phyloP scores from a whole-genome alignment of 2,113 vertebrate species.

The Eulemur macaco region DNA sequence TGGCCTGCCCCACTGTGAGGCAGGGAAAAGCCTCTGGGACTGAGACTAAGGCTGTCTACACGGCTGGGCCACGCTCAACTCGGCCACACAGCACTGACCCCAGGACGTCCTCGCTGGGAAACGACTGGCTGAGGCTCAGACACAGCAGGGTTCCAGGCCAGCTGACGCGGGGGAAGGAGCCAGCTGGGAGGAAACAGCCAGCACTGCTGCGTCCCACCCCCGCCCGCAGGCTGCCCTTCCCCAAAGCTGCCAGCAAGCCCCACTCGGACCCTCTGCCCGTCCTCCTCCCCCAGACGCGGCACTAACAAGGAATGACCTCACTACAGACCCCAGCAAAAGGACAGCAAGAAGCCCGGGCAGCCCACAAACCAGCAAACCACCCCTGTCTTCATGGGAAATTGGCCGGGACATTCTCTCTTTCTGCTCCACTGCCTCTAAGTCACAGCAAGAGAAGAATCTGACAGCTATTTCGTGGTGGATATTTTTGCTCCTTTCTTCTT shows the following conservation, averaged over 20 bases:
- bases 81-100: accelerated
- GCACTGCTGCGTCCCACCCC: not conserved
- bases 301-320: accelerated
- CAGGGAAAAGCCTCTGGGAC: not conserved
- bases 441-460: not conserved
- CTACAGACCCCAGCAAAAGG: not conserved
- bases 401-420: accelerated
- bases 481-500: accelerated
- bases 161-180: accelerated
- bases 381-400: accelerated
- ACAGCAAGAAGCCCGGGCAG: accelerated
- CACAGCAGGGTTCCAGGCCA: accelerated
- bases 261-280: accelerated
- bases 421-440: not conserved
- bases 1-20: not conserved
- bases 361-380: not conserved
- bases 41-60: accelerated
- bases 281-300: accelerated
- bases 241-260: too few species aligned
- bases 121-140: accelerated
- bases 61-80: too few species aligned
- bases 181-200: not conserved
- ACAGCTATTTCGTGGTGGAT: accelerated
- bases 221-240: accelerated
- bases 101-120: accelerated